Base-by-base conservation (phyloP, 2,888 invertebrate species). In the Apotomis betuletana region DNA sequence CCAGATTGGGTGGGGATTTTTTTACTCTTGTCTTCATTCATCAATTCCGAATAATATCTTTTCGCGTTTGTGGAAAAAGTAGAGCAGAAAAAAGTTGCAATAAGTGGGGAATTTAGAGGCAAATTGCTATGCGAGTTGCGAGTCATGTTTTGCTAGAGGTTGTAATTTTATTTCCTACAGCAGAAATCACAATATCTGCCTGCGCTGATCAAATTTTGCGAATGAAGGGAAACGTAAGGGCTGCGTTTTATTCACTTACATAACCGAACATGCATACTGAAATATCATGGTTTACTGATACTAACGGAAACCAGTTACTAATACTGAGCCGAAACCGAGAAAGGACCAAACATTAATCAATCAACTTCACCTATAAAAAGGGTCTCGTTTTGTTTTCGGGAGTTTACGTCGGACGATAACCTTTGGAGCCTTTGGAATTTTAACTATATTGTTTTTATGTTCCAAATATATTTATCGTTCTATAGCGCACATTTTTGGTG, bases 301-400 rank as follows among this genome's bases (percentile, higher is more conserved):
- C 55, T 80, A 63, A 15, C 9, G 13, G 6, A 60, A 8, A 60
- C 60, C 27, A 5, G 15, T 8, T 36, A 58, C 58, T 62, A 71
- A 58, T 71, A 67, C 27, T 27, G 27, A 58, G 46, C 58, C 62
- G 62, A 52, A 65, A 57, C 27, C 49, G 55, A 51, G 51, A 69
- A 55, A 60, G 54, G 54, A 54, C 6, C 55, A 41, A 44, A 41
- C 63, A 65, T 61, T 65, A 65, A 70, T 70, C 67, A 61, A 67
- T 71, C 70, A 67, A 61, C 58, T 70, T 70, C 58, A 55, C 38
- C 46, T 61, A 51, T 55, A 70, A 70, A 69, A 64, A 54, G 44
- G 49, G 8, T 55, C 3, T 46, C 1, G 12, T 52, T 54, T 65
- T 64, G 51, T 15, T 52, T 15, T 52, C 6, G 38, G 46, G 55